A percentile compares a stretch with the other conserved stretches of the same genome.
These are phyloP conservation scores for Drosophila bocqueti DNA, from an alignment of 1,140 invertebrate species.

Conservation along the genomic window DNA sequence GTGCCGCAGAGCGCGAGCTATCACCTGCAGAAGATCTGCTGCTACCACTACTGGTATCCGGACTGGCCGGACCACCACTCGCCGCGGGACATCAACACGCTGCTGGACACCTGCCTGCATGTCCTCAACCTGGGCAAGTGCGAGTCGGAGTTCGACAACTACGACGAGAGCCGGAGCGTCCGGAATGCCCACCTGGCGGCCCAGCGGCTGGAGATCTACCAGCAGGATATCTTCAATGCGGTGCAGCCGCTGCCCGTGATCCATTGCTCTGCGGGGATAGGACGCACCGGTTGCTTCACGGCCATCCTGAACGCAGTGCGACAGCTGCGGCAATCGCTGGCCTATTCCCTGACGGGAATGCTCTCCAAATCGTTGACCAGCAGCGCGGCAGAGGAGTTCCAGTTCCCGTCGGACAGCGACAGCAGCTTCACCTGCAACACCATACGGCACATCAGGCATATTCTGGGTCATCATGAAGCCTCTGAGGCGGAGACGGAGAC, in stretches of 20 bases:
- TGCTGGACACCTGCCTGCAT: constrained; percentile 88
- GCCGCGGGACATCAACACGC: constrained; percentile 87
- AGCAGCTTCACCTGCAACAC: constrained; percentile 82
- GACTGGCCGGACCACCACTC: constrained; percentile 90
- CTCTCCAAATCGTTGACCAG: constrained; percentile 52
- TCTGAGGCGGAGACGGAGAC: constrained; percentile 4
- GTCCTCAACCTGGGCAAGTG: constrained; percentile 85
- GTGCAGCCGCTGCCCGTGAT: constrained; percentile 91
- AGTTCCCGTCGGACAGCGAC: constrained; percentile 44
- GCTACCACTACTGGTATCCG: constrained; percentile 89
- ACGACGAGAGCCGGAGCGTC: constrained; percentile 51
- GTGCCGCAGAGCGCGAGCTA: constrained; percentile 55
- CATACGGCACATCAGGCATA: constrained; percentile 67
- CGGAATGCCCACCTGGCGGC: constrained; percentile 62
- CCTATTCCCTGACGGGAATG: constrained; percentile 77
- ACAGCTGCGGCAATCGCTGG: constrained; percentile 86
- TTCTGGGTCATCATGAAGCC: constrained; percentile 39
- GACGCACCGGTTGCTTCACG: constrained; percentile 97
- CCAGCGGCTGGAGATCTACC: constrained; percentile 72
- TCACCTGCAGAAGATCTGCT: constrained; percentile 80
- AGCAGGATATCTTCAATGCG: constrained; percentile 81
- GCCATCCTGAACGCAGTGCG: constrained; percentile 95
- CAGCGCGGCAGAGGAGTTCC: constrained; percentile 11
- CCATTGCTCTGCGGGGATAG: constrained; percentile 96
- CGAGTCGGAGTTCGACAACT: constrained; percentile 76